Conservation (phyloP, 2,888 invertebrate species). For the Chloroclysta siterata region DNA sequence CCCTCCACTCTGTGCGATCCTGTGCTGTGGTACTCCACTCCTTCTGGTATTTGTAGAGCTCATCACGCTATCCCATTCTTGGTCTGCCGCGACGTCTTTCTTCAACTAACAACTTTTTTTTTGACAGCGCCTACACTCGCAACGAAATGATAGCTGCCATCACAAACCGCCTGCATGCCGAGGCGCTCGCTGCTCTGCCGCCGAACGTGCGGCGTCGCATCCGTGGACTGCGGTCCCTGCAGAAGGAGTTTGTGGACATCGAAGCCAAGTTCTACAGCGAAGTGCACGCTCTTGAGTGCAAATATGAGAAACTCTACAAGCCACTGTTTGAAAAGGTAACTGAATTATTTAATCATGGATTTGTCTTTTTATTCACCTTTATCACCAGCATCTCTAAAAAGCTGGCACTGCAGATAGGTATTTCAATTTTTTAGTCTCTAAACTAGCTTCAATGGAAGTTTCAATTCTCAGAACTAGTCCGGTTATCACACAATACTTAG, state of each 20-base stretch:
- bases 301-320: slow-evolving; percentile 92
- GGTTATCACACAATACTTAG: too few relatives aligned
- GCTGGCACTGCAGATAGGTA: too few relatives aligned
- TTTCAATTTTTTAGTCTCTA: background rate
- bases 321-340: slow-evolving; percentile 91
- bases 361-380: too few relatives aligned
- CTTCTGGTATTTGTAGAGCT: too few relatives aligned
- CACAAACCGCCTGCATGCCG: slow-evolving; percentile 84
- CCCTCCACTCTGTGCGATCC: too few relatives aligned
- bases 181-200: slow-evolving; percentile 87
- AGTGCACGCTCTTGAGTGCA: slow-evolving; percentile 96
- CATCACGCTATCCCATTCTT: too few relatives aligned
- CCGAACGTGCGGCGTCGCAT: slow-evolving; percentile 91
- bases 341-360: background rate
- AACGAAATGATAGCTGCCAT: slow-evolving; percentile 86
- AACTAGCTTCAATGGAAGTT: background rate
- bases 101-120: background rate
- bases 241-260: slow-evolving; percentile 92
- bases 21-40: too few relatives aligned
- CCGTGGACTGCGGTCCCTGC: slow-evolving; percentile 93
- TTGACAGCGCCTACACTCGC: slow-evolving; percentile 70
- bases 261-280: slow-evolving; percentile 97
- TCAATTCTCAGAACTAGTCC: too few relatives aligned
- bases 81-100: background rate
- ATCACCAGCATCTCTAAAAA: too few relatives aligned